Conservation (phyloP, 2,888 invertebrate genomes). For the Eupsilia transversa region DNA sequence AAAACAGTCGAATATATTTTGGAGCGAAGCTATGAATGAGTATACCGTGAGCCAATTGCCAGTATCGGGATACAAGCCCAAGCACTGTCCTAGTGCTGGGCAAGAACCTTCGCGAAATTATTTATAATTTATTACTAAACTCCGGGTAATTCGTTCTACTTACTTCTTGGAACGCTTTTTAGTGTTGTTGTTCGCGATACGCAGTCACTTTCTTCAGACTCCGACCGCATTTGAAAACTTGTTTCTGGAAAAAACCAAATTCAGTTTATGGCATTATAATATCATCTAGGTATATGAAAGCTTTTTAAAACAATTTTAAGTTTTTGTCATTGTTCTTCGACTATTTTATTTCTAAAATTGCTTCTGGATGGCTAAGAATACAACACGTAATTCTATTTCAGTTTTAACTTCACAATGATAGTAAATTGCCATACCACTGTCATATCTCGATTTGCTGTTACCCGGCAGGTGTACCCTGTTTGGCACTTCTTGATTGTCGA, state of each 20-base stretch:
- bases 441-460: constrained; percentile 86
- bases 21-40: background rate
- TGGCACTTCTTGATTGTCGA: constrained; percentile 88
- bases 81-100: background rate
- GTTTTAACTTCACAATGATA: background rate
- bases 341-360: background rate
- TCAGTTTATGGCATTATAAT: background rate
- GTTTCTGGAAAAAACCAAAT: constrained; percentile 80
- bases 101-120: background rate
- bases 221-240: constrained; percentile 89
- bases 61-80: background rate
- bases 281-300: background rate
- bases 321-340: background rate
- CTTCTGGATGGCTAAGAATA: background rate
- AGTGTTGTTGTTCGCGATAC: constrained; percentile 87
- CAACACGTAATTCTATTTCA: background rate
- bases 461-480: constrained; percentile 81
- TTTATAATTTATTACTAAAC: no score
- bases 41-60: background rate
- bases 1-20: background rate
- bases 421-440: constrained; percentile 75
- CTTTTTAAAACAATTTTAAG: background rate
- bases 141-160: constrained; percentile 60
- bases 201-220: constrained; percentile 89
- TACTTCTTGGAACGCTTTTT: constrained; percentile 87